Conservation (phyloP, 2,113 vertebrate genomes). For the Blennius ocellaris region DNA sequence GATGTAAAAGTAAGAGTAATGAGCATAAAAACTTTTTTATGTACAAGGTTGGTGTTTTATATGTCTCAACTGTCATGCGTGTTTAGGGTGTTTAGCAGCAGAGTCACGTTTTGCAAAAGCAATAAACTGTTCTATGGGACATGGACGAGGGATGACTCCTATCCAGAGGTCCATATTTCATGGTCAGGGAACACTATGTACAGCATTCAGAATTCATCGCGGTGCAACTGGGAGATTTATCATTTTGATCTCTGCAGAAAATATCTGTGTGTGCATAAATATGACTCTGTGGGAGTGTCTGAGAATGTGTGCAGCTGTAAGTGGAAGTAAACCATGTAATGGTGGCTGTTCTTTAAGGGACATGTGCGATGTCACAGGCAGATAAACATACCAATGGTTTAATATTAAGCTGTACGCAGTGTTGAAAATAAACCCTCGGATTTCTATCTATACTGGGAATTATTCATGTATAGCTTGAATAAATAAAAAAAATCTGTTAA, state of each 20-base stretch:
- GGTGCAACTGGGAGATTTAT: constrained; percentile 65
- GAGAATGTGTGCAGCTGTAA: constrained; percentile 8
- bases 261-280: constrained; percentile 4
- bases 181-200: constrained; percentile 53
- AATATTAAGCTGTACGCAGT: no score
- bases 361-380: no score
- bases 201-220: constrained; percentile 65
- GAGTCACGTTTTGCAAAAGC: constrained; percentile 63
- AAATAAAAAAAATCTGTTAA: no score
- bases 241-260: constrained; percentile 53
- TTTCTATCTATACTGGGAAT: no score
- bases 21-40: constrained; percentile 22
- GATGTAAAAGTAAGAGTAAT: constrained; percentile 18
- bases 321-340: not conserved
- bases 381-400: no score
- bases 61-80: constrained; percentile 19
- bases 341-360: not conserved
- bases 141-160: constrained; percentile 51
- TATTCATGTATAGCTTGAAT: no score
- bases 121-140: constrained; percentile 63
- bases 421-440: no score
- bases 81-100: constrained; percentile 48
- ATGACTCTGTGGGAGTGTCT: not conserved
- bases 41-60: constrained; percentile 16
- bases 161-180: constrained; percentile 67